A percentile compares a stretch with the other conserved stretches of the same genome.
Evolutionary conservation across 2,888 invertebrate species (phyloP).

Genomic region (Ochropleura leucogaster): DNA sequence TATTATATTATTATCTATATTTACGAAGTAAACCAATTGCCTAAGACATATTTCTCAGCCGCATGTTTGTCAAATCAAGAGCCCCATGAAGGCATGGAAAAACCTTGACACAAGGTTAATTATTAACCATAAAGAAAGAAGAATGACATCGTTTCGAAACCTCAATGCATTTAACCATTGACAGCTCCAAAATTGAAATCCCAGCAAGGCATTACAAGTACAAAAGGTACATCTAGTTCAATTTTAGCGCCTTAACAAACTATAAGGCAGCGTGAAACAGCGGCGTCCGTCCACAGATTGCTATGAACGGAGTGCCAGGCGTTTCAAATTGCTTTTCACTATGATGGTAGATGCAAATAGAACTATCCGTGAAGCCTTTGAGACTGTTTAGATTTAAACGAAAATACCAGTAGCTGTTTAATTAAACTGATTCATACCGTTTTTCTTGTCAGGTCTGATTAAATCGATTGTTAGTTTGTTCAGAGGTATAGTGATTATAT

Average conservation of each 20-base stretch:
- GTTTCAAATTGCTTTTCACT: constrained; percentile 69
- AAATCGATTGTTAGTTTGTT: background rate
- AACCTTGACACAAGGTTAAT: no score
- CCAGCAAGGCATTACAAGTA: background rate
- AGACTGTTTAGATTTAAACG: constrained; percentile 34
- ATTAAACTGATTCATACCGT: constrained; percentile 13
- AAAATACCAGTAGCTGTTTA: constrained; percentile 19
- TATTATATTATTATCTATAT: no score
- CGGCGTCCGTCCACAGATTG: constrained; percentile 65
- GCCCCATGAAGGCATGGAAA: no score
- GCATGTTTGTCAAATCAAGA: no score
- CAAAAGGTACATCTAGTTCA: constrained; percentile 41
- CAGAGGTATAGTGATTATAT: background rate
- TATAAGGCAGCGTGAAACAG: constrained; percentile 47
- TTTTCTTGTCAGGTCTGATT: background rate
- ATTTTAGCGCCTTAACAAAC: constrained; percentile 51
- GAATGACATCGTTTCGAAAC: background rate
- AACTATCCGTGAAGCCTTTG: constrained; percentile 46
- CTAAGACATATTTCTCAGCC: no score
- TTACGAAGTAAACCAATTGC: no score
- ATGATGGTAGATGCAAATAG: constrained; percentile 49
- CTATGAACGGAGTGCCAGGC: constrained; percentile 67
- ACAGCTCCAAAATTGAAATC: background rate
- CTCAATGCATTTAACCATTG: background rate
- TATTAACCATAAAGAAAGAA: no score